Conservation (phyloP, 2,113 vertebrate species). For the Salvator merianae region DNA sequence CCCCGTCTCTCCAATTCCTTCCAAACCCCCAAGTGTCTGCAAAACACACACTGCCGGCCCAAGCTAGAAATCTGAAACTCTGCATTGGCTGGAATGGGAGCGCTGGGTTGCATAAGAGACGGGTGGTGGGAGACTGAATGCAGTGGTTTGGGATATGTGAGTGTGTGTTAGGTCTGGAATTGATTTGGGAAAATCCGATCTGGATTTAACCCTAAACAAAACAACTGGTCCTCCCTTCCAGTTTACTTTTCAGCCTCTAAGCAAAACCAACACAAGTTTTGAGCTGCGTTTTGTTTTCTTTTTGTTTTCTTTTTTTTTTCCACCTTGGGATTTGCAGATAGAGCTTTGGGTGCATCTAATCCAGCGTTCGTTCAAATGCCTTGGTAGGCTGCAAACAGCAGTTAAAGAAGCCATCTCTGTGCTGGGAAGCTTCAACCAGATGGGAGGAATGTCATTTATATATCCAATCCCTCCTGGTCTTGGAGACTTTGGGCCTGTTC, state of each 20-base stretch:
- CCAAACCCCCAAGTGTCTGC: not conserved
- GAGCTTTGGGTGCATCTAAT: not conserved
- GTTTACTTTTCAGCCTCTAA: conserved; percentile 25
- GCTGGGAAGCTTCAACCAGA: too few relatives aligned
- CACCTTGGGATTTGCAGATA: conserved; percentile 18
- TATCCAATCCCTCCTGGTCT: too few relatives aligned
- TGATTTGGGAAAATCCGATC: conserved; percentile 64
- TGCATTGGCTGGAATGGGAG: conserved; percentile 7
- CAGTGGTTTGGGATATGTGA: conserved; percentile 55
- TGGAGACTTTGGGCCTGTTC: too few relatives aligned
- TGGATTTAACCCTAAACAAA: conserved; percentile 67
- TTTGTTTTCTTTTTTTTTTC: conserved; percentile 15
- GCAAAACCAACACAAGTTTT: not conserved
- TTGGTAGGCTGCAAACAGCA: not conserved
- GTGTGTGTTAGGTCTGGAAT: conserved; percentile 57
- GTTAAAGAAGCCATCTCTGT: too few relatives aligned
- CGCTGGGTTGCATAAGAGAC: conserved; percentile 43
- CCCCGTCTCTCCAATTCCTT: not conserved
- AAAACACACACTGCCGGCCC: not conserved
- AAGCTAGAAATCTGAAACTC: conserved; percentile 15
- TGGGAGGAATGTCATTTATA: too few relatives aligned
- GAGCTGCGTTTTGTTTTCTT: conserved; percentile 1
- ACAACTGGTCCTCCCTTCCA: conserved; percentile 33
- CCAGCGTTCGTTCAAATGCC: not conserved
- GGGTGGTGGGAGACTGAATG: conserved; percentile 56